Evolutionary conservation across 2,113 vertebrate genomes (phyloP).

Genomic region (Chlorodrepanis virens): DNA sequence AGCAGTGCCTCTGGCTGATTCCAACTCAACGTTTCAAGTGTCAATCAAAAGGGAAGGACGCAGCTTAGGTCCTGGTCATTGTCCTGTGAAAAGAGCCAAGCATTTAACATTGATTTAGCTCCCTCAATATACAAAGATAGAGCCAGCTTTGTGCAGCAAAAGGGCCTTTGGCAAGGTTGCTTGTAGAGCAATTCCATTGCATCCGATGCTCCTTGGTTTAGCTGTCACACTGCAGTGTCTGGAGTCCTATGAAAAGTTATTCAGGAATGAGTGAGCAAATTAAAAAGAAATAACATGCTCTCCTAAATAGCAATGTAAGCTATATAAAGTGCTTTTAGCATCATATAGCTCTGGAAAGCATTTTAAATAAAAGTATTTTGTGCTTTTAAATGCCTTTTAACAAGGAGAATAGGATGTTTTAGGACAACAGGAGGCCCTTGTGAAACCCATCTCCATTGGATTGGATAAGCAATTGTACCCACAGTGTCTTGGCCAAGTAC

Average conservation of each 20-base stretch:
- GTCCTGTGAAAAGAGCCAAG: constrained; percentile 97
- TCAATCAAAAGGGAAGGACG: constrained; percentile 94
- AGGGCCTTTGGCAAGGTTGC: constrained; percentile 97
- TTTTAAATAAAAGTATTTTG: constrained; percentile 67
- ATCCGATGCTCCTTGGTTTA: constrained; percentile 86
- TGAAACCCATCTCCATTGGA: background rate
- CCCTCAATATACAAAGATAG: constrained; percentile 93
- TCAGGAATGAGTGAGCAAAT: constrained; percentile 85
- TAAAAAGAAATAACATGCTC: constrained; percentile 80
- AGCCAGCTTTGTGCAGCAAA: constrained; percentile 87
- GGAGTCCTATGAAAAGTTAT: constrained; percentile 83
- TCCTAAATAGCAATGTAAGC: constrained; percentile 77
- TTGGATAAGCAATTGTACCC: background rate
- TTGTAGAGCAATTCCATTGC: constrained; percentile 90
- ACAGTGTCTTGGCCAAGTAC: background rate
- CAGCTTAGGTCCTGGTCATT: constrained; percentile 93
- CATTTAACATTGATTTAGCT: constrained; percentile 95
- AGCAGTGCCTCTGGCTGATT: constrained; percentile 97
- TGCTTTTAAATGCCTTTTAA: constrained; percentile 64
- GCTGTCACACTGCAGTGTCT: constrained; percentile 87
- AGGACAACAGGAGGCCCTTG: background rate
- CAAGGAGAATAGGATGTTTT: constrained; percentile 23
- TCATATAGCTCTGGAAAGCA: constrained; percentile 78
- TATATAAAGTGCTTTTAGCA: constrained; percentile 69
- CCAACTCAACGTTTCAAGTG: constrained; percentile 98